Evolutionary conservation across 37 sponge, comb jelly and placozoan species (phyloP).

Genomic region (Halichondria panicea): DNA sequence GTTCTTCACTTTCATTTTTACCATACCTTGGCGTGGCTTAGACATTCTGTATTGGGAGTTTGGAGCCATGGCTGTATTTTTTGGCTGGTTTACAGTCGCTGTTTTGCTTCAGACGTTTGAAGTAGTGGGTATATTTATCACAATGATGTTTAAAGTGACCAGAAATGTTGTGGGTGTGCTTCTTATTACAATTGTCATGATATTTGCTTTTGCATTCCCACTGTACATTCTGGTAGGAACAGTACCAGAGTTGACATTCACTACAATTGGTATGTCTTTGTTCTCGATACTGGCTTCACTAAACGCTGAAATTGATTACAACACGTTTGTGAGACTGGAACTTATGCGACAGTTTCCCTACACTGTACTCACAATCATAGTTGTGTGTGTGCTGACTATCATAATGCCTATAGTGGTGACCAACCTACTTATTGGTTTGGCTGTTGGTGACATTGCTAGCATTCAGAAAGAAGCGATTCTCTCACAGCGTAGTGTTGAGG

Average conservation of each 20-base stretch:
- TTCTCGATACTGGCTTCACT: conserved; percentile 42
- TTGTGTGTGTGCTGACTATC: conserved; percentile 49
- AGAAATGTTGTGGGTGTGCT: conserved; percentile 53
- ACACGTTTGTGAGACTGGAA: conserved; percentile 7
- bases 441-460: conserved; percentile 87
- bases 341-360: conserved; percentile 24
- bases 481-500: too few species aligned
- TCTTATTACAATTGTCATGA: conserved; percentile 30
- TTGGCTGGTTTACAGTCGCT: conserved; percentile 69
- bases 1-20: conserved; percentile 48
- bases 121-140: conserved; percentile 84
- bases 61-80: conserved; percentile 73
- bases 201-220: conserved; percentile 73
- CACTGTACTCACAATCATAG: conserved; percentile 36
- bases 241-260: conserved; percentile 5
- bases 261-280: conserved; percentile 24
- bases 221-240: conserved; percentile 65
- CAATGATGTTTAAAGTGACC: conserved; percentile 76
- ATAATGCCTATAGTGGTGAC: conserved; percentile 71
- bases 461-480: conserved; percentile 71
- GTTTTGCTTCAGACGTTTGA: conserved; percentile 43
- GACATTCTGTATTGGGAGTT: conserved; percentile 38
- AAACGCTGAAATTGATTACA: conserved; percentile 59
- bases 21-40: conserved; percentile 19
- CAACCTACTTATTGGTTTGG: conserved; percentile 90